Conservation (phyloP, 2,113 vertebrate genomes). For the Syngnathus floridae region DNA sequence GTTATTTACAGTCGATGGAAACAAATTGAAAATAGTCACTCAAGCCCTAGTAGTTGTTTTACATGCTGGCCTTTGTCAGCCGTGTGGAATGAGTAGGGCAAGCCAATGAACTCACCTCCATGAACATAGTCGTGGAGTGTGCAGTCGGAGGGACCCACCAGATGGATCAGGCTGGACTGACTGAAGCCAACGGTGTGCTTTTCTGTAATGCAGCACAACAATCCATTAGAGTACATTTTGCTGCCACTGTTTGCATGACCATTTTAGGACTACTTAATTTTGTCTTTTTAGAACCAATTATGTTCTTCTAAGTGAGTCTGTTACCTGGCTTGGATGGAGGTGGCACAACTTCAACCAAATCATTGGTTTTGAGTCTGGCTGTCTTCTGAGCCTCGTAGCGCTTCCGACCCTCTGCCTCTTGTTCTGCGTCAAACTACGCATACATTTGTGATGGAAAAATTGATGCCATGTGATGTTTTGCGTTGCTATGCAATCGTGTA, state of each 20-base stretch:
- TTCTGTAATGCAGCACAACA: slow-evolving; percentile 67
- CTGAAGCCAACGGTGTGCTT: slow-evolving; percentile 83
- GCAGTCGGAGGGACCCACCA: slow-evolving; percentile 91
- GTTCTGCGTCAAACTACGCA: slow-evolving; percentile 75
- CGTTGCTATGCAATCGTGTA: neutral
- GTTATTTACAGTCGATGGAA: neutral
- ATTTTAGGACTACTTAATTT: slow-evolving; percentile 7
- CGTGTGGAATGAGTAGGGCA: neutral
- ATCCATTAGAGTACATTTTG: neutral
- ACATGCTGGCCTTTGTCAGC: neutral
- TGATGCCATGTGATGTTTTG: neutral
- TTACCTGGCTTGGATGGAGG: slow-evolving; percentile 77
- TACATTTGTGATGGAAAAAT: neutral
- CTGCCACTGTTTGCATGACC: neutral
- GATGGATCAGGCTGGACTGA: slow-evolving; percentile 92
- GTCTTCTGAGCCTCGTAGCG: slow-evolving; percentile 89
- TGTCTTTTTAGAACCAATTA: slow-evolving; percentile 1
- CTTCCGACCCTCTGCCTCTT: slow-evolving; percentile 82
- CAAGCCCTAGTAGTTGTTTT: neutral
- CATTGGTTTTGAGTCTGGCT: slow-evolving; percentile 81
- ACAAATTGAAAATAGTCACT: neutral
- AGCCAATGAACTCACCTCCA: slow-evolving; percentile 74
- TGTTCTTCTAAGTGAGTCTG: neutral
- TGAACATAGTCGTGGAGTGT: slow-evolving; percentile 85
- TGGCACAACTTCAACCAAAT: slow-evolving; percentile 69